Evolutionary conservation across 2,113 vertebrate genomes (phyloP).

Genomic region (Heterotilapia buettikoferi): DNA sequence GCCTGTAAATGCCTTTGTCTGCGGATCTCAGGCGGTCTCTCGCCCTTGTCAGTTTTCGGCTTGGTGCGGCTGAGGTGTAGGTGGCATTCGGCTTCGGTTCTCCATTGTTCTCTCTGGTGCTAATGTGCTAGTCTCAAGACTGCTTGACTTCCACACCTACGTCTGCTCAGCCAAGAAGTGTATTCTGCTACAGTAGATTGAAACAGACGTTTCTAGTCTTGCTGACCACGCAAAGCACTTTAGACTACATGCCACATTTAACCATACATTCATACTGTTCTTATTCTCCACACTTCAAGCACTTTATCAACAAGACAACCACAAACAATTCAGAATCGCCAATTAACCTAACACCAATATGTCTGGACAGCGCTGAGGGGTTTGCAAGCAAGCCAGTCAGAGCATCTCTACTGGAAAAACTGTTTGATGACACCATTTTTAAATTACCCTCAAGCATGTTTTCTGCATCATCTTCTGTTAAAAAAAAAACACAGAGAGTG

Average conservation of each 20-base stretch:
- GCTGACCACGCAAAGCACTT: not conserved
- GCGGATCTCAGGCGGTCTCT: not conserved
- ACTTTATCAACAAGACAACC: not conserved
- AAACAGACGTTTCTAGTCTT: not conserved
- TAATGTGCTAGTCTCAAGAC: not conserved
- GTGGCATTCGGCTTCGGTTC: not conserved
- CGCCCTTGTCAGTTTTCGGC: not conserved
- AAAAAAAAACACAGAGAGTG: not conserved
- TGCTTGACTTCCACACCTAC: not conserved
- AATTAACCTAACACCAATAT: not conserved
- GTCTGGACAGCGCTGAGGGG: not conserved
- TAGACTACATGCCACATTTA: not conserved
- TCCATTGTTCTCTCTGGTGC: not conserved
- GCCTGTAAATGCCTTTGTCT: not conserved
- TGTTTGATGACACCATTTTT: not conserved
- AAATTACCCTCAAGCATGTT: not conserved
- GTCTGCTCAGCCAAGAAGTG: not conserved
- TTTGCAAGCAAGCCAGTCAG: not conserved
- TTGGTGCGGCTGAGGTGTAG: not conserved
- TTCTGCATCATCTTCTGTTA: not conserved
- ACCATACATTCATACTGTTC: not conserved
- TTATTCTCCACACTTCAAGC: not conserved
- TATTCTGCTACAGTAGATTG: not conserved
- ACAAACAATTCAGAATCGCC: not conserved
- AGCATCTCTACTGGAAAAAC: not conserved